These are phyloP conservation scores for Blastomussa wellsi DNA, from an alignment of 92 coral and sea anemone genomes.

Conservation along the genomic window DNA sequence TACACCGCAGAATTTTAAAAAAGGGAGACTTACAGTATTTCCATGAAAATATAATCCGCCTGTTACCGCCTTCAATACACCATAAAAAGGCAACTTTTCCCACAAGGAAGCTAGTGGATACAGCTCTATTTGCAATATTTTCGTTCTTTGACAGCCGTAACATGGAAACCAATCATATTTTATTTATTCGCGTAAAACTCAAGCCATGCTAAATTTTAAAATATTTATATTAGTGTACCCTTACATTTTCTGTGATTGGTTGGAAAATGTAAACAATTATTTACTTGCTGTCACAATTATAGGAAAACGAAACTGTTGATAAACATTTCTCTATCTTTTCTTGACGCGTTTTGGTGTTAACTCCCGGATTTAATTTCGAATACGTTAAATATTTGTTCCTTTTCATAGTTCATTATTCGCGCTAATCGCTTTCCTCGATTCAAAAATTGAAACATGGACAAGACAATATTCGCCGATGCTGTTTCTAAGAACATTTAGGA, in stretches of 20 bases:
- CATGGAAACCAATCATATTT: slow-evolving; percentile 16
- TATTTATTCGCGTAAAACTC: slow-evolving; percentile 14
- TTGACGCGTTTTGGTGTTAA: not conserved
- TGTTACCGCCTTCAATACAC: not conserved
- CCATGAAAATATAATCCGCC: not conserved
- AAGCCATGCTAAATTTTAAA: not conserved
- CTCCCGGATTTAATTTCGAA: not conserved
- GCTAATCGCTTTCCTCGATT: not conserved
- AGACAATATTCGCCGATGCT: not conserved
- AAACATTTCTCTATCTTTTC: not conserved
- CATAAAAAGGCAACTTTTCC: not conserved
- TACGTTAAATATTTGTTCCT: not conserved
- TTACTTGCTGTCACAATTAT: not conserved
- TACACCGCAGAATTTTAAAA: not conserved
- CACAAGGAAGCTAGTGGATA: not conserved
- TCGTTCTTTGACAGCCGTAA: slow-evolving; percentile 24
- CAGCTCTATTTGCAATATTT: not conserved
- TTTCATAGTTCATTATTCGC: not conserved
- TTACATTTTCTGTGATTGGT: slow-evolving; percentile 2
- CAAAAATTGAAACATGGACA: not conserved
- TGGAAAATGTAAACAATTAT: not conserved
- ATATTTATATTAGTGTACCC: not conserved
- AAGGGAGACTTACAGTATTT: not conserved
- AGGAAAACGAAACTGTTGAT: not conserved
- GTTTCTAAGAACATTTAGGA: not conserved